Conservation (phyloP, 2,113 vertebrate species). For the Erythrocebus patas region DNA sequence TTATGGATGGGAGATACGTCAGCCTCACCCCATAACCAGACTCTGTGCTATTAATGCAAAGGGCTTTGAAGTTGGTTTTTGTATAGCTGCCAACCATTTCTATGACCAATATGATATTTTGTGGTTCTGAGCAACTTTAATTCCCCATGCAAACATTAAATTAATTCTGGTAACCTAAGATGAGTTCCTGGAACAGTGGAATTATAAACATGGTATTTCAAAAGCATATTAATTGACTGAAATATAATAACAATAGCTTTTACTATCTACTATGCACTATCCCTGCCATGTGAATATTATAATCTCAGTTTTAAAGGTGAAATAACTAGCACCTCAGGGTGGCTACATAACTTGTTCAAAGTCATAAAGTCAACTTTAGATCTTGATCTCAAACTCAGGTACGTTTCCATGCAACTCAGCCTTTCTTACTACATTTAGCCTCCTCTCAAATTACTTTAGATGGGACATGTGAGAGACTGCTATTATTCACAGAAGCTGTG, state of each 20-base stretch:
- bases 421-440: not conserved
- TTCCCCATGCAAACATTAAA: constrained; percentile 45
- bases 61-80: constrained; percentile 53
- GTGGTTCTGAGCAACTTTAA: constrained; percentile 22
- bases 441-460: not conserved
- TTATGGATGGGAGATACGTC: constrained; percentile 44
- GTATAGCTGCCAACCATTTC: not conserved
- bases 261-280: not conserved
- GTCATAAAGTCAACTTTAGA: not conserved
- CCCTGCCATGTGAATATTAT: not conserved
- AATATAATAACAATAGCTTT: not conserved
- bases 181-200: not conserved
- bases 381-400: not conserved
- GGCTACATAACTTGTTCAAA: not conserved
- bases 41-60: not conserved
- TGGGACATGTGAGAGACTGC: not conserved
- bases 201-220: constrained; percentile 29
- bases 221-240: not conserved
- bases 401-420: not conserved
- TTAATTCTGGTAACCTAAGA: not conserved
- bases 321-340: not conserved
- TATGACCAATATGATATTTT: constrained; percentile 44
- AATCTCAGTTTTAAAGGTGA: not conserved
- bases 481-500: not conserved
- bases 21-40: not conserved